Evolutionary conservation across 2,113 vertebrate species (phyloP), one percentile per base, ranked within the genome.

Genomic region (Tachuris rubrigastra): DNA sequence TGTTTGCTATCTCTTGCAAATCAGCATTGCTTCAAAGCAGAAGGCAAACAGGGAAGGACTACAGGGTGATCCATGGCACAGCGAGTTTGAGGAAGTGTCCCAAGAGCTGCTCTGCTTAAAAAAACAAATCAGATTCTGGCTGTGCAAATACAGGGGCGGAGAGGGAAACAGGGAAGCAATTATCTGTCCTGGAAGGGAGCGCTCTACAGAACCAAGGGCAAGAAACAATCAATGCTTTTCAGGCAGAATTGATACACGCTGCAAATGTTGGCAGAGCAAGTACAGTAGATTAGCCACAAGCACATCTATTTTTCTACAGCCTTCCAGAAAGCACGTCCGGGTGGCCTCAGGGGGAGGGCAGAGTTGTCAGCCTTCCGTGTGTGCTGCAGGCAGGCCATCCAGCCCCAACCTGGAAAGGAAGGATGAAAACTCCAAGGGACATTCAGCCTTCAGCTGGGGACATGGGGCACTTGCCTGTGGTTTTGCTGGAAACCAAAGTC

Each of bases 21-120:
- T 4, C 1, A 2, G 2, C 37, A 46, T 18, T 1, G 41, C 7
- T 9, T 37, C n/a, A 42, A 41, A 85, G 65, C 25, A 62, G 41
- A 59, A 71, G 4, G 60, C 25, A 77, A 90, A 62, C 0, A 66
- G 8, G 30, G 12, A 44, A 71, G 25, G 35, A 49, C 22, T 77
- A 30, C 5, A 46, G 10, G 42, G 28, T 25, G 7, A 72, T 5
- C 50, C 0, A 11, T 0, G 4, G 39, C 39, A 49, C 1, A 22
- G 49, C 14, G 23, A 92, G 35, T 16, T 82, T 3, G 2, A 60
- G 13, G 28, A 80, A 76, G 49, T 4, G 37, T 86, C 65, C 46
- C 37, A 18, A 33, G 50, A 74, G 83, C 58, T 52, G 20, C 19
- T 82, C 20, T 27, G 50, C 44, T 19, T 41, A 47, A 35, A 12